Base-by-base conservation (phyloP, 2,888 invertebrate species). In the Drosophila subsilvestris region DNA sequence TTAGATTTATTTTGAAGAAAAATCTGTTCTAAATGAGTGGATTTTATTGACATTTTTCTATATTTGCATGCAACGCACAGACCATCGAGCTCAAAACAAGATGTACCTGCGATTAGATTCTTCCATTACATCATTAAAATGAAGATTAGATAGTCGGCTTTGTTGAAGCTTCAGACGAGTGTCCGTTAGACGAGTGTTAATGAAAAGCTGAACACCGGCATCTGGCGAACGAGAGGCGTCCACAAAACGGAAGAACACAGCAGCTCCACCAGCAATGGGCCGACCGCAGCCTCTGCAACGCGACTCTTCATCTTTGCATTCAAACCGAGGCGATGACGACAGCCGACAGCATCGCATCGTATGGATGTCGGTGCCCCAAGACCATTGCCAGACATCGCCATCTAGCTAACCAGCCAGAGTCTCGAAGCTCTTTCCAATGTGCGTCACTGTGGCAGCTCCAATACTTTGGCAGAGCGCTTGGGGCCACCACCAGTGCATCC, bases 311-410 rank as follows among this genome's bases (percentile, higher is more conserved):
- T 67, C 62, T 75, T 73, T 75, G 78, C 82, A 85, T 85, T 77
- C 66, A 76, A 88, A 82, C 76, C 86, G 74, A 59, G 63, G 57
- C 84, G 86, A 82, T 88, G 84, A 88, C 81, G 81, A 84, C 87
- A 82, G 45, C 66, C 78, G 55, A 67, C 62, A 62, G 51, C 63
- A 57, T 51, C 63, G 60, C 49, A 29, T 29, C 42, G 10, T 25
- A 20, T 32, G 29, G 37, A 56, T 51, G 59, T 48, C 43, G 70
- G 48, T 66, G 68, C 49, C 63, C 56, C 54, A 68, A 78, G 68
- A 78, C 75, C 65, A 79, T 65, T 48, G 51, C 48, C 42, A 25
- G 25, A 5, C 25, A 25, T 25, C 25, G 25, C 25, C 25, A 25
- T 6, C 25, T 25, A 37, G 25, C 25, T 22, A 14, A 48, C 48